Evolutionary conservation across 2,797 vertebrate species (phyloP).

Genomic region (Siniperca obscura): DNA sequence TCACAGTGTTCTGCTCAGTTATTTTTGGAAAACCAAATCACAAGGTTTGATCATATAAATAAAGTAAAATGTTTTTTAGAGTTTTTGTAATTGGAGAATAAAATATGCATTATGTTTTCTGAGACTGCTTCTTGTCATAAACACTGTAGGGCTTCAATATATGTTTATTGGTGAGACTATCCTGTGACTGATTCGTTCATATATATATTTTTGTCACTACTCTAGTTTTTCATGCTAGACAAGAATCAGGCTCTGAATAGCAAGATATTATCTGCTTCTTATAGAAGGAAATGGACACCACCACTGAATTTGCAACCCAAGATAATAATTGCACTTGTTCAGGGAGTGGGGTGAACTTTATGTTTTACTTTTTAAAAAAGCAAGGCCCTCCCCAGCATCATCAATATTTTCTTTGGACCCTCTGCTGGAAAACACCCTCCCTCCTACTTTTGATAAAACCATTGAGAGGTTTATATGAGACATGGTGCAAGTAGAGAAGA

Average conservation of each 20-base stretch:
- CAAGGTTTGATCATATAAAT: background rate
- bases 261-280: background rate
- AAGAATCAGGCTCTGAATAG: background rate
- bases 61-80: background rate
- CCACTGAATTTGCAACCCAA: background rate
- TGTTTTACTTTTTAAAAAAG: background rate
- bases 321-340: conserved; percentile 25
- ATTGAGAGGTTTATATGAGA: background rate
- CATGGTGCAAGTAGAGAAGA: background rate
- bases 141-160: background rate
- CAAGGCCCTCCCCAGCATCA: background rate
- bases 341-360: background rate
- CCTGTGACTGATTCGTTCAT: conserved; percentile 21
- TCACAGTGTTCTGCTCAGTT: conserved; percentile 14
- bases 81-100: background rate
- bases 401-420: background rate
- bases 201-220: background rate
- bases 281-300: background rate
- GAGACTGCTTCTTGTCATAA: background rate
- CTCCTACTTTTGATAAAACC: background rate
- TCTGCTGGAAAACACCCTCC: background rate
- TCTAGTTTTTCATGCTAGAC: background rate
- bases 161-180: background rate
- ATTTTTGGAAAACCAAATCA: conserved; percentile 16
- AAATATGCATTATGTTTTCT: conserved; percentile 5